phyloP scores from a whole-genome alignment of 1,140 invertebrate genomes.

The Centruroides sculpturatus region DNA sequence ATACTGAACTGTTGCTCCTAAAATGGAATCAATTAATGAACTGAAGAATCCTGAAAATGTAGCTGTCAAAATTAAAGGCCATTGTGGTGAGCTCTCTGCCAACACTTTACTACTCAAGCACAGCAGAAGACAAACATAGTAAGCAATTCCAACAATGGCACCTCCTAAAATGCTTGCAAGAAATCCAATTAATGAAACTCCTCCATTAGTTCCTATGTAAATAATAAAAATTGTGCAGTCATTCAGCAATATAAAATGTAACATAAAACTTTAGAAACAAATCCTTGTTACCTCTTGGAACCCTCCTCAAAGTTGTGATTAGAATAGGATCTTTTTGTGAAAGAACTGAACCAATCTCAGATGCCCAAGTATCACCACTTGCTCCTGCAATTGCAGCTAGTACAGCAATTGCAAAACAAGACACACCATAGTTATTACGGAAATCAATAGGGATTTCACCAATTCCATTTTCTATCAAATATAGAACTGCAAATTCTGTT shows the following conservation, averaged over 20 bases:
- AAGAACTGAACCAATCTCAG: slow-evolving; percentile 68
- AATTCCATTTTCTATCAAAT: slow-evolving; percentile 57
- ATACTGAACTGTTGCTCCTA: slow-evolving; percentile 72
- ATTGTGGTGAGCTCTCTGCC: slow-evolving; percentile 48
- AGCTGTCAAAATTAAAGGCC: slow-evolving; percentile 54
- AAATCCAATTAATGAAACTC: slow-evolving; percentile 52
- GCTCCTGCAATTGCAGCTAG: slow-evolving; percentile 59
- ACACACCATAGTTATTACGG: slow-evolving; percentile 51
- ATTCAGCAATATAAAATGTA: background rate
- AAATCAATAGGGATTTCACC: slow-evolving; percentile 68
- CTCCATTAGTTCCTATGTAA: slow-evolving; percentile 62
- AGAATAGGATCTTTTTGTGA: slow-evolving; percentile 50
- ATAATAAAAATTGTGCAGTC: background rate
- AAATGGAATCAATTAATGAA: slow-evolving; percentile 63
- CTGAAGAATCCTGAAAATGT: slow-evolving; percentile 58
- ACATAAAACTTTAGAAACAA: no score
- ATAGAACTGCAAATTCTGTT: slow-evolving; percentile 56
- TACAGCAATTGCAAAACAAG: slow-evolving; percentile 64
- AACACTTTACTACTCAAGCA: slow-evolving; percentile 43
- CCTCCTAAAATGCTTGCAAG: slow-evolving; percentile 59
- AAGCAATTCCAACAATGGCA: slow-evolving; percentile 50
- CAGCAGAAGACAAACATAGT: slow-evolving; percentile 51
- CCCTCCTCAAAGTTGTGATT: slow-evolving; percentile 54
- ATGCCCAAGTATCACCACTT: slow-evolving; percentile 84
- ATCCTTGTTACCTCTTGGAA: slow-evolving; percentile 47